Base-by-base conservation (phyloP, 2,888 invertebrate species). In the Drosophila stalkeri region DNA sequence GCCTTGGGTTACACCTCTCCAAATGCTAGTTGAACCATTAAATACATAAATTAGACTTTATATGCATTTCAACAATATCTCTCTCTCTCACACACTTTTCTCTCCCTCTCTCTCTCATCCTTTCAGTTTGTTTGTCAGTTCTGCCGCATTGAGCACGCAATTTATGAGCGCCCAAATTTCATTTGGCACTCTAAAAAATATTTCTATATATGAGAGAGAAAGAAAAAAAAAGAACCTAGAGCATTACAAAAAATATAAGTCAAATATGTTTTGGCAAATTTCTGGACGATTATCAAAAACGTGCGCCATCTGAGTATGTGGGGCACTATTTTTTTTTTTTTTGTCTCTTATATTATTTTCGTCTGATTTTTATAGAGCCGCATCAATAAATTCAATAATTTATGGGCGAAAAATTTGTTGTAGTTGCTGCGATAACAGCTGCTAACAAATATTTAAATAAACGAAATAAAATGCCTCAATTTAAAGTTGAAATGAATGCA, bases 201-300 rank as follows among this genome's bases (percentile, higher is more conserved):
- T 16, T 39, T 39, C n/a, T 6, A 39, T 54, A 54, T 54, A 54
- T 23, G n/a, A 4, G 39, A 35, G 14, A 18, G 12, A 57, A 46
- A 27, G 31, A 35, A 6, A 33, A 43, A 61, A 61, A 41, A 41
- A 33, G 4, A 59, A 35, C 14, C 16, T 27, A 37, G 35, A 37
- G 14, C 35, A 69, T 75, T 47, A 69, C 33, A 51, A 59, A 60
- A 44, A 64, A 59, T 72, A 75, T 69, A 64, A 65, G 20, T 70
- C 70, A 77, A 87, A 85, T 89, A 87, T 82, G 88, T 82, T 85
- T 87, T 89, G 86, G 44, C 77, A 82, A 85, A 85, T 89, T 82
- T 89, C 73, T 85, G 88, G 77, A 79, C 89, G 88, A 85, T 85
- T 85, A 82, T 85, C 82, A 82, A 87, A 70, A 80, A 72, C 63